Conservation (phyloP, 2,888 invertebrate species). For the Dasypogon diadema region DNA sequence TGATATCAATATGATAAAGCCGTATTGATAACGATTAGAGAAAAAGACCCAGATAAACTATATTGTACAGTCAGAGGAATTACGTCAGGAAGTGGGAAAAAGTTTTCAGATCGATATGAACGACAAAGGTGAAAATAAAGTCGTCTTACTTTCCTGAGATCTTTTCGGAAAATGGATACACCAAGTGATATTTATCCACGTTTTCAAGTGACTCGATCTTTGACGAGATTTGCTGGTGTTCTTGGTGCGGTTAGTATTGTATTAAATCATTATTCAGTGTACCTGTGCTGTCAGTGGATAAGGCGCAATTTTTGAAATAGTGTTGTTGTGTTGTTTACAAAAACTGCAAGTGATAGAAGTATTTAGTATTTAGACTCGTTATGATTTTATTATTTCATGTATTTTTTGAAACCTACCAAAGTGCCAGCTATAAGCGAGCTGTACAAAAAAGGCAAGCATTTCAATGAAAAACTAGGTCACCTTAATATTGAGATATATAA, state of each 20-base stretch:
- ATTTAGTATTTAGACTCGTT: too few relatives aligned
- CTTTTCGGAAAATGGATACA: conserved; percentile 1
- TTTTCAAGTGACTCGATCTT: conserved; percentile 54
- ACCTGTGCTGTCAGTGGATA: too few relatives aligned
- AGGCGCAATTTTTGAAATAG: too few relatives aligned
- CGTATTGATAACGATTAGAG: conserved; percentile 31
- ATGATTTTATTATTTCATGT: too few relatives aligned
- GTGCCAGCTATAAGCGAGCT: too few relatives aligned
- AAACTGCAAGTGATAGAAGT: too few relatives aligned
- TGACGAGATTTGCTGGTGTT: conserved; percentile 57
- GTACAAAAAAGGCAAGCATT: too few relatives aligned
- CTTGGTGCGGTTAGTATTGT: conserved; percentile 57
- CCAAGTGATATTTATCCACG: conserved; percentile 51
- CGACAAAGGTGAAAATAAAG: neutral
- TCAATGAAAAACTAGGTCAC: too few relatives aligned
- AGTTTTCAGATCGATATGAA: neutral
- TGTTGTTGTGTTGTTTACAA: too few relatives aligned
- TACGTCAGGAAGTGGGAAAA: neutral
- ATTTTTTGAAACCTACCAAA: too few relatives aligned
- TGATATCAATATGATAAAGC: conserved; percentile 36
- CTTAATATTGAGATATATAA: too few relatives aligned
- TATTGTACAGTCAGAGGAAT: neutral
- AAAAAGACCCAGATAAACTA: conserved; percentile 24
- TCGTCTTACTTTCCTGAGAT: neutral
- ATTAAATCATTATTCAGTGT: too few relatives aligned